A percentile compares a stretch with the other conserved stretches of the same genome.
phyloP scores from a whole-genome alignment of 2,113 vertebrate species.

The Sterrhoptilus dennistouni region DNA sequence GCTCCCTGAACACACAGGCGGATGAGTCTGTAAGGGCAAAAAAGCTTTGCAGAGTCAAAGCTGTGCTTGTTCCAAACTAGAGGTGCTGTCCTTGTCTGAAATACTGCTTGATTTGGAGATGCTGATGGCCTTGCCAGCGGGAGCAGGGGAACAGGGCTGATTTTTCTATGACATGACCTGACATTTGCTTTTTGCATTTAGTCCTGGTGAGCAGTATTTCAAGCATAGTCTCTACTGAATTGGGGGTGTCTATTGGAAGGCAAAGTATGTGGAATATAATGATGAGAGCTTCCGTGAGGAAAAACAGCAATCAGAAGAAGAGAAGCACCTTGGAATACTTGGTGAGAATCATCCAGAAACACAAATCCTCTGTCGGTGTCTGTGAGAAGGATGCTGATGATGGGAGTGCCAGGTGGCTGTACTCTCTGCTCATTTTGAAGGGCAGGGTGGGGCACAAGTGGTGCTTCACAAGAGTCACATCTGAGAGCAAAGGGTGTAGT shows the following conservation, averaged over 20 bases:
- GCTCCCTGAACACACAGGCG: background rate
- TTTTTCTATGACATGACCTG: background rate
- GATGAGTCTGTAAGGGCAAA: background rate
- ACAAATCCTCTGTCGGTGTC: background rate
- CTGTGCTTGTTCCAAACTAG: background rate
- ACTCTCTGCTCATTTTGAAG: background rate
- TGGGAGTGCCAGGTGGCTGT: background rate
- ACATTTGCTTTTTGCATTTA: constrained; percentile 3
- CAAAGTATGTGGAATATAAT: constrained; percentile 74
- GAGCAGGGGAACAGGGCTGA: background rate
- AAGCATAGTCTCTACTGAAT: constrained; percentile 36
- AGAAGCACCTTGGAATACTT: constrained; percentile 76
- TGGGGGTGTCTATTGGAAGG: constrained; percentile 79
- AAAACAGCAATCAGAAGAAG: constrained; percentile 55
- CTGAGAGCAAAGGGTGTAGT: background rate
- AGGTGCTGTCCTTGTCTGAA: background rate
- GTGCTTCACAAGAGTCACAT: background rate
- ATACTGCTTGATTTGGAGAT: background rate
- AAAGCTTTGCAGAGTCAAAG: background rate
- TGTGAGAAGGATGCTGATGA: background rate
- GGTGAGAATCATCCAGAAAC: constrained; percentile 48
- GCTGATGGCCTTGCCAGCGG: background rate
- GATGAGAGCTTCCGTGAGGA: constrained; percentile 75
- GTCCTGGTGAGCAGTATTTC: constrained; percentile 73
- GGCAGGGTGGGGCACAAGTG: background rate